Evolutionary conservation across 2,888 invertebrate species (phyloP), one percentile per base, ranked within the genome.

Genomic region (Perizoma flavofasciatum): DNA sequence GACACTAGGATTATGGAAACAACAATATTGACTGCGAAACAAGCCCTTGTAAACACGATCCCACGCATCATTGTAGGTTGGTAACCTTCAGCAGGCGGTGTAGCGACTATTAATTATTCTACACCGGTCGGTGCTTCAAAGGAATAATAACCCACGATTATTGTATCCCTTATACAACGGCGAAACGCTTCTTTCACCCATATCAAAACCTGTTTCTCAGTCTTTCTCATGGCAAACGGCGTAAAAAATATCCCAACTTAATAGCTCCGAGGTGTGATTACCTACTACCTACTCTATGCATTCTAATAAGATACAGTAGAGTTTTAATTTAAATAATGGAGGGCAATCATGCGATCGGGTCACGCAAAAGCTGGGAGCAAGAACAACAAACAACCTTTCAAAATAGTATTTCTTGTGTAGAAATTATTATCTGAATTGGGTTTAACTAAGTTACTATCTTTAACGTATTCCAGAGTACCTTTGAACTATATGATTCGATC

Each of bases 81-180:
- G 49, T 49, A 49, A 41, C 45, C 49, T 37, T 57, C 54, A 58
- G 54, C 54, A 50, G 54, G 46, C 57, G 51, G 51, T 52, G 46
- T 41, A 32, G 49, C 11, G 41, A 58, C 58, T 62, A 58, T 59
- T 62, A 58, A 62, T 62, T 61, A 62, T 55, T 62, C 62, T 59
- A 41, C 49, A 41, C 73, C 73, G 74, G 81, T 75, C 85, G 86
- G 88, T 74, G 81, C 85, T 81, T 88, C 88, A 89, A 89, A 89
- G 88, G 73, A 76, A 80, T 85, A 88, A 87, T 87, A 87, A 87
- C 83, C 85, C 81, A 86, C 85, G 83, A 88, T 88, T 88, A 86
- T 79, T 75, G 78, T 80, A 82, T 81, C 83, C 79, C 80, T 81
- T 80, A 81, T 78, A 77, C 76, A 81, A 82, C 81, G 81, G 78